These are phyloP conservation scores for Psylliodes chrysocephalus DNA, from an alignment of 2,888 invertebrate genomes.

Conservation along the genomic window DNA sequence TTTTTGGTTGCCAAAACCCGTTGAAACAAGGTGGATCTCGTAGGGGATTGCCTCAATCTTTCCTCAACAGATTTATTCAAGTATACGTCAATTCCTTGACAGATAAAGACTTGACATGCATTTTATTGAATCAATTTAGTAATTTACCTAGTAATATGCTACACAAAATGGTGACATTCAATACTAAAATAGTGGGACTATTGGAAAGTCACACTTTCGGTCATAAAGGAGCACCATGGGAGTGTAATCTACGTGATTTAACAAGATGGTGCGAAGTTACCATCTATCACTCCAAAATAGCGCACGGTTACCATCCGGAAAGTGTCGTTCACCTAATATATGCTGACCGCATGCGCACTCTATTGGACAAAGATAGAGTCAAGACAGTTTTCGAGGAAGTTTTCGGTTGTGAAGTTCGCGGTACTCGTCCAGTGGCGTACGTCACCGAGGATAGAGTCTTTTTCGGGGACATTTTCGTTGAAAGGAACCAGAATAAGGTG, in stretches of 20 bases:
- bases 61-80: conserved; percentile 96
- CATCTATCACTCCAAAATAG: conserved; percentile 59
- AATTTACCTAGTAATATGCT: conserved; percentile 71
- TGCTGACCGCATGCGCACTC: conserved; percentile 85
- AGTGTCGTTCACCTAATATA: conserved; percentile 80
- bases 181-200: conserved; percentile 73
- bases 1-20: conserved; percentile 99
- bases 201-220: conserved; percentile 77
- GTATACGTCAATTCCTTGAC: conserved; percentile 77
- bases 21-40: conserved; percentile 94
- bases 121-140: conserved; percentile 75
- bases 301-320: conserved; percentile 63
- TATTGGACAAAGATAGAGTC: conserved; percentile 80
- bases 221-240: conserved; percentile 90
- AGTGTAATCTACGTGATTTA: conserved; percentile 96
- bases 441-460: conserved; percentile 70
- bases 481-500: conserved; percentile 48
- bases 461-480: conserved; percentile 73
- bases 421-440: conserved; percentile 69
- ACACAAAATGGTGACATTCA: conserved; percentile 81
- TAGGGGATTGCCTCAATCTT: conserved; percentile 95
- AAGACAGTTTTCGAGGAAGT: conserved; percentile 63
- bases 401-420: conserved; percentile 67
- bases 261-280: conserved; percentile 91
- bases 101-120: conserved; percentile 74